Evolutionary conservation across 2,888 invertebrate species (phyloP).

Genomic region (Girardia tigrina): DNA sequence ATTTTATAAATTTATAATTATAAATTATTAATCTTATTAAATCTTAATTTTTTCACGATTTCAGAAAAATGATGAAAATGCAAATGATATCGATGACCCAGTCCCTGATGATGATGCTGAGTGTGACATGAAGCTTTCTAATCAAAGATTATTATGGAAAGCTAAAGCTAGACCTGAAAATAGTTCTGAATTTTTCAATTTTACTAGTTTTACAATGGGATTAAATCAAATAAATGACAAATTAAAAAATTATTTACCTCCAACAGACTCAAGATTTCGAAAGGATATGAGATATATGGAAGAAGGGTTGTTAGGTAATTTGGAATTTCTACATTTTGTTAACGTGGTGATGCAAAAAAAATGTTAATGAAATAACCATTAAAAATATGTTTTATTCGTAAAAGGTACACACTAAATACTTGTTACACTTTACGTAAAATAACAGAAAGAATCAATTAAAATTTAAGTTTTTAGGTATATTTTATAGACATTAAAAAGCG

Average conservation of each 20-base stretch:
- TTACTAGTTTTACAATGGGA: neutral
- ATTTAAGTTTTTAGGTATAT: no score
- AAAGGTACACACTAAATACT: no score
- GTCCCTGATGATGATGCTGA: neutral
- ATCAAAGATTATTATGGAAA: constrained; percentile 24
- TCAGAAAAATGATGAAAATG: neutral
- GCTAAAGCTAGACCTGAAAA: neutral
- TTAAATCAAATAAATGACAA: neutral
- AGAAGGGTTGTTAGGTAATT: constrained; percentile 11
- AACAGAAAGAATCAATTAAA: no score
- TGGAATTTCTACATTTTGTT: no score
- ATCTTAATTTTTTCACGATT: neutral
- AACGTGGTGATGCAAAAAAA: no score
- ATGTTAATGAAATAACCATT: no score
- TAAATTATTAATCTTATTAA: neutral
- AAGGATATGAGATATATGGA: constrained; percentile 15
- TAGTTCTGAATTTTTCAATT: constrained; percentile 1
- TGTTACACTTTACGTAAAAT: no score
- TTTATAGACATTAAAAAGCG: no score
- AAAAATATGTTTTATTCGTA: no score
- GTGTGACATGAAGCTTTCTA: constrained; percentile 3
- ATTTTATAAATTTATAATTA: neutral
- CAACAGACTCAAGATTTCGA: constrained; percentile 3
- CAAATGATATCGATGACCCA: neutral
- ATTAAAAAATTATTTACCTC: neutral